Conservation (phyloP, 1,140 invertebrate genomes). For the Plectus sambesii region DNA sequence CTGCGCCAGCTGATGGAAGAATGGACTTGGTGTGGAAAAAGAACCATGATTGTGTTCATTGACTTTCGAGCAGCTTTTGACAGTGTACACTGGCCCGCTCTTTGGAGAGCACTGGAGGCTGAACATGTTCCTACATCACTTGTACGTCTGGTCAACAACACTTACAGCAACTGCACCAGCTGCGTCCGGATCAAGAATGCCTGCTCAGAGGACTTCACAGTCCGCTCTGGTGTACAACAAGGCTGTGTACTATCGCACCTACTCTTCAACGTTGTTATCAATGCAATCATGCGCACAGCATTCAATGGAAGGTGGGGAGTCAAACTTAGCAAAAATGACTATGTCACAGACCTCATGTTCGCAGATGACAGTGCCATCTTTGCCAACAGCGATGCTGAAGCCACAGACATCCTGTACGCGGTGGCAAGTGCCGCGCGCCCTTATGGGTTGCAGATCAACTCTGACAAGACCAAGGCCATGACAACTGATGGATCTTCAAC, state of each 20-base stretch:
- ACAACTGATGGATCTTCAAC: not conserved
- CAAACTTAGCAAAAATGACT: not conserved
- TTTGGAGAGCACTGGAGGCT: not conserved
- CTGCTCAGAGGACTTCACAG: not conserved
- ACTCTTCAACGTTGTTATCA: not conserved
- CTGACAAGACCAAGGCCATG: not conserved
- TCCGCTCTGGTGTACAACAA: not conserved
- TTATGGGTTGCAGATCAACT: not conserved
- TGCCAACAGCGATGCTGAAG: not conserved
- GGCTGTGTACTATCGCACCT: too few species aligned
- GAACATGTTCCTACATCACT: not conserved
- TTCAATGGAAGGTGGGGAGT: not conserved
- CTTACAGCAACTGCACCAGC: not conserved
- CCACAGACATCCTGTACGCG: not conserved
- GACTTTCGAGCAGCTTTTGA: too few species aligned
- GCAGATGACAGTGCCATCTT: too few species aligned
- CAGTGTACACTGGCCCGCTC: too few species aligned
- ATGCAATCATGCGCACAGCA: not conserved
- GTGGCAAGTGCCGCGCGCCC: not conserved
- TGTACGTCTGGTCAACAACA: not conserved
- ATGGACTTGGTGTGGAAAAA: not conserved
- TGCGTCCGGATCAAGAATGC: not conserved
- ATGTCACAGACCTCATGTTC: not conserved
- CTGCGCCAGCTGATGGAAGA: not conserved
- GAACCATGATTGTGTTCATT: not conserved